Evolutionary conservation across 2,797 vertebrate species (phyloP).

Genomic region (Synaphobranchus kaupii): DNA sequence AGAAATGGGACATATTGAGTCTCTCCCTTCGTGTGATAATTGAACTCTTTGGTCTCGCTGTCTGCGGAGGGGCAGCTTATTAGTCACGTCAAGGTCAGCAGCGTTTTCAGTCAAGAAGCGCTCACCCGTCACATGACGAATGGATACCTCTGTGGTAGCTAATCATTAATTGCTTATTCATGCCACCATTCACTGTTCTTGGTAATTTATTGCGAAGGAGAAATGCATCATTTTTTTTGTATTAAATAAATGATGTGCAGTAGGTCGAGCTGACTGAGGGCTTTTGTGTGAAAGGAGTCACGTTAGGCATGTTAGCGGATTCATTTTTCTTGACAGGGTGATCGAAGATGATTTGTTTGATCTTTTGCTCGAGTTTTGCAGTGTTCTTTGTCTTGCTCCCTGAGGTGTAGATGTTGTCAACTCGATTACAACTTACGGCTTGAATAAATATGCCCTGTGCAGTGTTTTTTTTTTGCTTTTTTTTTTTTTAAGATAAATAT

Average conservation of each 20-base stretch:
- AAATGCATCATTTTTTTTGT: slow-evolving; percentile 62
- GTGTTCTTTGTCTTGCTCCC: slow-evolving; percentile 66
- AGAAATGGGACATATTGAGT: slow-evolving; percentile 31
- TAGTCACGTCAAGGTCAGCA: slow-evolving; percentile 60
- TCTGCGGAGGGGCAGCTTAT: slow-evolving; percentile 43
- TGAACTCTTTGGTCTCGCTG: slow-evolving; percentile 45
- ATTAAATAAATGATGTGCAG: slow-evolving; percentile 53
- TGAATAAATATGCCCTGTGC: slow-evolving; percentile 68
- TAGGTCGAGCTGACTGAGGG: slow-evolving; percentile 31
- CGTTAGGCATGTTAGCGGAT: slow-evolving; percentile 59
- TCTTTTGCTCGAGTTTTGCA: slow-evolving; percentile 55
- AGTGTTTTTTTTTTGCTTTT: slow-evolving; percentile 58
- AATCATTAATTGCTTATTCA: slow-evolving; percentile 61
- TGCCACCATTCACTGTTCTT: slow-evolving; percentile 57
- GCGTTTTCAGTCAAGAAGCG: slow-evolving; percentile 57
- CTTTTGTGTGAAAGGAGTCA: slow-evolving; percentile 50
- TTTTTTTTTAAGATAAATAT: slow-evolving; percentile 65
- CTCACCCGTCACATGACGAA: slow-evolving; percentile 61
- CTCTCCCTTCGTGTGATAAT: slow-evolving; percentile 40
- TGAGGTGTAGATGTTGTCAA: slow-evolving; percentile 74
- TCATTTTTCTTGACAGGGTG: slow-evolving; percentile 52
- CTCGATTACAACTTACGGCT: slow-evolving; percentile 68
- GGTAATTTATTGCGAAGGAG: slow-evolving; percentile 59
- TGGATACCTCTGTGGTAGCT: slow-evolving; percentile 58
- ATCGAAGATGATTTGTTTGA: slow-evolving; percentile 63